Evolutionary conservation across 2,888 invertebrate genomes (phyloP), one percentile per base, ranked within the genome.

Genomic region (Alloscopus bannaensis): DNA sequence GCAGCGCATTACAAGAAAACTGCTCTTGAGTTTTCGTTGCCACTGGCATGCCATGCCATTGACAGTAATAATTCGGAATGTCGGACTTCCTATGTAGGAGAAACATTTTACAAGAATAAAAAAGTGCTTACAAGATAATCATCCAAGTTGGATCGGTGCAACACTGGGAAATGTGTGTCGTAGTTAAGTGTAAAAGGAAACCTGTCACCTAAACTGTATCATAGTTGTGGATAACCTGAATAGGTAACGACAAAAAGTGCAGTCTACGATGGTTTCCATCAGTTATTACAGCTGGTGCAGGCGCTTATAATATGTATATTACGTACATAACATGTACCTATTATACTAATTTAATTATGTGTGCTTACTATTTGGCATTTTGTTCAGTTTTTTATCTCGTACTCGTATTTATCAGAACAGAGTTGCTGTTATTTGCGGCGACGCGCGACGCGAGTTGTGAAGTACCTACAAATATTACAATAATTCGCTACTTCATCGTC

Each of bases 221-320:
- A 22, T 16, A 4, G 3, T 52, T 22, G 11, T 47, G n/a, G 52
- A 22, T 6, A 22, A 24, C 52, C 6, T 52, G 52, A 24, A 52
- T 47, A 13, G n/a, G 36, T 8, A 36, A 36, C 31, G 57, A 68
- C 52, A 55, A 68, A 64, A 66, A 55, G 68, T 68, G 68, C 68
- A 68, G 68, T 68, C 68, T 68, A 68, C 52, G 50, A 50, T 36
- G 55, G 68, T 68, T 55, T 55, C 50, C 55, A 68, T 68, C 68
- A 68, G 55, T 68, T 31, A 36, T 68, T 52, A 29, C 36, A 68
- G 57, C 57, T 68, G 31, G 42, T 62, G 62, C 31, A 31, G 31
- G 31, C 29, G 31, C n/a, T n/a, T n/a, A n/a, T n/a, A n/a, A n/a
- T n/a, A n/a, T n/a, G n/a, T n/a, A n/a, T n/a, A n/a, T n/a, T n/a